A percentile compares a stretch with the other conserved stretches of the same genome.
phyloP scores from a whole-genome alignment of 2,113 vertebrate genomes.

The Scolopax mira region DNA sequence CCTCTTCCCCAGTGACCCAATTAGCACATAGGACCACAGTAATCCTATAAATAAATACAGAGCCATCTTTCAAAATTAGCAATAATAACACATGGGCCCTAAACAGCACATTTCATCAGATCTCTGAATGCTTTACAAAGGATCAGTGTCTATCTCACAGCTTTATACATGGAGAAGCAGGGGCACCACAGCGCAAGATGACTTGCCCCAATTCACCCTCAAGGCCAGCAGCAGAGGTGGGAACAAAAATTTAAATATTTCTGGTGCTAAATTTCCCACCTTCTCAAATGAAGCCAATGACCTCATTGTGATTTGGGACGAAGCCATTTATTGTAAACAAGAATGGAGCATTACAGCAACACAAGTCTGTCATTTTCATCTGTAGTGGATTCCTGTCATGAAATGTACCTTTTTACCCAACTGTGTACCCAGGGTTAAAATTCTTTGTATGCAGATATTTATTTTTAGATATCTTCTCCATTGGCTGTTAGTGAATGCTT shows the following conservation, averaged over 20 bases:
- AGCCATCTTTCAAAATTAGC: neutral
- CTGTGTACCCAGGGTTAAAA: slow-evolving; percentile 23
- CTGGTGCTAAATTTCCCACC: neutral
- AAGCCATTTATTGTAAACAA: neutral
- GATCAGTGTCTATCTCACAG: neutral
- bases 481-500: slow-evolving; percentile 41
- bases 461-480: slow-evolving; percentile 49
- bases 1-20: neutral
- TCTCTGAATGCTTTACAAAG: neutral
- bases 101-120: neutral
- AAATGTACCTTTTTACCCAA: neutral
- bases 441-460: slow-evolving; percentile 51
- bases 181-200: neutral
- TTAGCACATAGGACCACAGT: neutral
- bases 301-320: neutral
- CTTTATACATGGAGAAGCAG: neutral
- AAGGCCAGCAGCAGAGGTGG: neutral
- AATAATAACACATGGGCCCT: neutral
- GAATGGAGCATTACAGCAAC: neutral
- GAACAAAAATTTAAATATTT: neutral
- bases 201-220: neutral
- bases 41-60: neutral
- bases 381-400: neutral
- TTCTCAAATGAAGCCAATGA: neutral
- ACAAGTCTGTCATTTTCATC: neutral